Evolutionary conservation across 2,888 invertebrate species (phyloP), one percentile per base, ranked within the genome.

Genomic region (Drosophila lacicola): DNA sequence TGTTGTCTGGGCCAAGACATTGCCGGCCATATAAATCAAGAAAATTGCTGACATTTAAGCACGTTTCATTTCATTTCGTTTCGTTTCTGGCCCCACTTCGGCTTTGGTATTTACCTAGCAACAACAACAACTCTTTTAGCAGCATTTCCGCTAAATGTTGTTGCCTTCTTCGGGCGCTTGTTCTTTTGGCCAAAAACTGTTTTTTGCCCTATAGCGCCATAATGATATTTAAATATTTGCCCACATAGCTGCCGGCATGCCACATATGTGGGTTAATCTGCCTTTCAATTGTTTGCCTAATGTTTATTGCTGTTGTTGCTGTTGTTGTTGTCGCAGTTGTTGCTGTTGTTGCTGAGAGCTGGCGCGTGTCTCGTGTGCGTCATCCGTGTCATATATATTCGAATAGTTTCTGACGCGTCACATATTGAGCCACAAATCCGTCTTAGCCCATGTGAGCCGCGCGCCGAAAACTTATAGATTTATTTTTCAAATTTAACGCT

Each of bases 201-300:
- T 79, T 79, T 79, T 68, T 9, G 34, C 37, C 29, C 8, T 39
- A 55, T 44, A 25, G 55, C 41, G 58, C 70, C 63, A 77, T 88
- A 89, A 88, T 89, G 90, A 88, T 85, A 90, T 88, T 88, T 90
- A 88, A 90, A 90, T 90, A 88, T 88, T 89, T 88, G 70, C 76
- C 75, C 66, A 78, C 78, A 74, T 75, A 69, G 88, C 75, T 85
- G 78, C 42, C 65, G 72, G 71, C 76, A 62, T 56, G 82, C 70
- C 68, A 70, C 80, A 63, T 73, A 88, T 84, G 80, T 88, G 70
- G 88, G 84, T 84, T 84, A 88, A 88, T 84, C 86, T 88, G 76
- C 62, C 56, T 85, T 88, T 85, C 64, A 74, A 83, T 80, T 87
- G 85, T 80, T 74, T 84, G 80, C 46, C 72, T 68, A 76, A 70